Evolutionary conservation across 2,113 vertebrate species (phyloP).

Genomic region (Corythaixoides concolor): DNA sequence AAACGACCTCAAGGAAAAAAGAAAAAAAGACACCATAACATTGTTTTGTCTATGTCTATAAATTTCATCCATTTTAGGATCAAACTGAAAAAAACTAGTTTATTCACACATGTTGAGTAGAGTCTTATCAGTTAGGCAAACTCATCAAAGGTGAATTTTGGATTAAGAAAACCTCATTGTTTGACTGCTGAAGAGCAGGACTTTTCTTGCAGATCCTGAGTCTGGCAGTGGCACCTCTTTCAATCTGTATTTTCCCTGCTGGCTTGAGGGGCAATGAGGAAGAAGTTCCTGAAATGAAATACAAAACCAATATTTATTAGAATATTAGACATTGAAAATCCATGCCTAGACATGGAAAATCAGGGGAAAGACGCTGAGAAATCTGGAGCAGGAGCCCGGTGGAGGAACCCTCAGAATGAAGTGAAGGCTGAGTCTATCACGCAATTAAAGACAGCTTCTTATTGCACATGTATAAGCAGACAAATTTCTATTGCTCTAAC

Average conservation of each 20-base stretch:
- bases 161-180: neutral
- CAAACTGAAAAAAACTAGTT: accelerated
- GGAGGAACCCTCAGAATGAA: neutral
- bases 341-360: neutral
- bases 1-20: neutral
- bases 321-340: neutral
- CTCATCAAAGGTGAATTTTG: neutral
- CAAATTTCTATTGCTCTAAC: neutral
- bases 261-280: neutral
- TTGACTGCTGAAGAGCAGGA: neutral
- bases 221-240: neutral
- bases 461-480: neutral
- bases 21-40: no score
- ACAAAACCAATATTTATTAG: neutral
- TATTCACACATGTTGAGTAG: neutral
- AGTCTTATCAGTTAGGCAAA: neutral
- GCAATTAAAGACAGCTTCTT: neutral
- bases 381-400: neutral
- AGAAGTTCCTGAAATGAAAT: neutral
- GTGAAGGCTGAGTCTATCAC: neutral
- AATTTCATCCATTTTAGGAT: neutral
- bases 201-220: neutral
- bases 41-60: neutral
- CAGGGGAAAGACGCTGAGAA: neutral
- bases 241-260: neutral